Conservation (phyloP, 2,797 vertebrate species). For the Chiroxiphia lanceolata region DNA sequence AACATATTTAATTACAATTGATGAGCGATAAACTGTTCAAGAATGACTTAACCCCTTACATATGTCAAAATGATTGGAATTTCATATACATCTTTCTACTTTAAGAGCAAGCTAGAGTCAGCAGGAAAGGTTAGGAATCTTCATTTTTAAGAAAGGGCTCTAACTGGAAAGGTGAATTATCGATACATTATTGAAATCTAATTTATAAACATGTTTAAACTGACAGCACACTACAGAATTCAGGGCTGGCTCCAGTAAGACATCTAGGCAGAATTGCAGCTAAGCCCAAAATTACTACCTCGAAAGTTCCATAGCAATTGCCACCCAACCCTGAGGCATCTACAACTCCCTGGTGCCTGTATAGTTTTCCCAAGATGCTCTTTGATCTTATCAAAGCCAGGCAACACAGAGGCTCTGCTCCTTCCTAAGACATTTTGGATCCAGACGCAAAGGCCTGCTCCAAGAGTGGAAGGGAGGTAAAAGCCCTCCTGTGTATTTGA, state of each 20-base stretch:
- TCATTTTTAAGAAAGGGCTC: background rate
- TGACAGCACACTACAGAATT: background rate
- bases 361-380: background rate
- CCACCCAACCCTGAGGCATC: slow-evolving; percentile 44
- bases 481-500: background rate
- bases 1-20: slow-evolving; percentile 88
- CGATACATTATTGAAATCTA: background rate
- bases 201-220: background rate
- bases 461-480: background rate
- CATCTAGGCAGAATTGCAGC: background rate
- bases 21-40: slow-evolving; percentile 83
- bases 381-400: background rate
- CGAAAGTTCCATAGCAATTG: background rate
- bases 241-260: background rate
- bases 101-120: background rate
- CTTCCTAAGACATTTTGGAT: background rate
- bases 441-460: background rate
- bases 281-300: slow-evolving; percentile 47
- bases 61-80: slow-evolving; percentile 72
- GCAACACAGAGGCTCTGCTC: background rate
- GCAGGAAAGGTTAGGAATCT: background rate
- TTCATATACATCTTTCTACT: slow-evolving; percentile 15
- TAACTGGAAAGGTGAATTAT: background rate
- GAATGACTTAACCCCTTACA: slow-evolving; percentile 80
- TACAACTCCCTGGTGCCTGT: background rate